Evolutionary conservation across 2,113 vertebrate species (phyloP).

Genomic region (Electrona antarctica): DNA sequence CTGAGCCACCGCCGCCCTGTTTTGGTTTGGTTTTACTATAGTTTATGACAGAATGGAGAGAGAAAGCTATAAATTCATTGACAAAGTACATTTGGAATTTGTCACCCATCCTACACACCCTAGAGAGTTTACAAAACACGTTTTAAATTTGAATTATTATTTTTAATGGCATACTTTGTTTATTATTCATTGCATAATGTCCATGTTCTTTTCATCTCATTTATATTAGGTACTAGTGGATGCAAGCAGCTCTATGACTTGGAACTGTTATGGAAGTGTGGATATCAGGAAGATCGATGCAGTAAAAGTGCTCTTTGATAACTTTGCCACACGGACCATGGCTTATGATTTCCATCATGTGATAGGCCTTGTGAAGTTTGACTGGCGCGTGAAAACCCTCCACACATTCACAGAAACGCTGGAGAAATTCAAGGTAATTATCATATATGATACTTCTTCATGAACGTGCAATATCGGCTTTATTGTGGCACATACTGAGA

Average conservation of each 20-base stretch:
- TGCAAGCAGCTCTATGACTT: slow-evolving; percentile 66
- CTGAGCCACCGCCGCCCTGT: no score
- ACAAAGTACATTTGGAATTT: no score
- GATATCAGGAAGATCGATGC: slow-evolving; percentile 56
- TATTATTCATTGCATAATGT: no score
- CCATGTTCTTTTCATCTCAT: neutral
- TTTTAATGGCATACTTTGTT: no score
- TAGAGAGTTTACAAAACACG: no score
- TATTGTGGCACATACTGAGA: neutral
- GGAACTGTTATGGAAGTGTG: slow-evolving; percentile 49
- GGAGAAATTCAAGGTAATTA: slow-evolving; percentile 70
- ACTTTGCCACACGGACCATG: slow-evolving; percentile 68
- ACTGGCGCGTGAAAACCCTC: slow-evolving; percentile 52
- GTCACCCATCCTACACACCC: no score
- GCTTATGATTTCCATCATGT: slow-evolving; percentile 71
- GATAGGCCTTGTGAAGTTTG: slow-evolving; percentile 66
- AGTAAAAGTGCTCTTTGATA: slow-evolving; percentile 70
- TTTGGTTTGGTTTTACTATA: no score
- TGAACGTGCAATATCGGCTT: neutral
- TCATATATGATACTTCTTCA: neutral
- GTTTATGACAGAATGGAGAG: no score
- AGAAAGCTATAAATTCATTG: no score
- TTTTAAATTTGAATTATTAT: no score
- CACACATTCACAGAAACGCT: slow-evolving; percentile 71
- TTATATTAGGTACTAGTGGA: slow-evolving; percentile 67